Evolutionary conservation across 2,888 invertebrate species (phyloP).

Genomic region (Nemotelus pantherinus): DNA sequence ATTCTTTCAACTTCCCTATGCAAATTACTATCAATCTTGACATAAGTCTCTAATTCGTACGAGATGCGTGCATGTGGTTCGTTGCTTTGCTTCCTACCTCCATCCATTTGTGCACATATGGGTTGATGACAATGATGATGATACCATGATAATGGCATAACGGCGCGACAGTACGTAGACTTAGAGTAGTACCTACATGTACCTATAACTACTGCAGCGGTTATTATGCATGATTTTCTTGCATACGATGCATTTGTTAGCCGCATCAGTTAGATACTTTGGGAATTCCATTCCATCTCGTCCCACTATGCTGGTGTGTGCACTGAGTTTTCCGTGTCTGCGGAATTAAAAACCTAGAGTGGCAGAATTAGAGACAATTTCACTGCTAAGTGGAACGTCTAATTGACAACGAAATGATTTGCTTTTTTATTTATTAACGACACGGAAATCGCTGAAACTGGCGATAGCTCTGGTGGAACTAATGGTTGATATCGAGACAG

Average conservation of each 20-base stretch:
- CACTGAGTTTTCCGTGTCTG: not conserved
- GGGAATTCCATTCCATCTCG: not conserved
- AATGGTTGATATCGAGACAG: not conserved
- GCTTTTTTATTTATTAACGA: not conserved
- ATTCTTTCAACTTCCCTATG: conserved; percentile 4
- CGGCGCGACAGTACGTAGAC: too few relatives aligned
- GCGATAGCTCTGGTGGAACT: not conserved
- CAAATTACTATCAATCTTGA: conserved; percentile 26
- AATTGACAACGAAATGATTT: not conserved
- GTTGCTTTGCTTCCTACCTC: too few relatives aligned
- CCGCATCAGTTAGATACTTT: not conserved
- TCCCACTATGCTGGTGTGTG: not conserved
- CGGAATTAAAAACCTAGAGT: not conserved
- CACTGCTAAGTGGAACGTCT: not conserved
- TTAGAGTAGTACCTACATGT: too few relatives aligned
- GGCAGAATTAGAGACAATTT: conserved; percentile 18
- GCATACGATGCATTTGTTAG: too few relatives aligned
- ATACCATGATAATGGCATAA: too few relatives aligned
- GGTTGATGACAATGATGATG: too few relatives aligned
- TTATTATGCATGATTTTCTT: too few relatives aligned
- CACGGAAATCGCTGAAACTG: not conserved
- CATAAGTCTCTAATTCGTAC: conserved; percentile 14
- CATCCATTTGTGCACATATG: too few relatives aligned
- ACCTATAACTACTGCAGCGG: too few relatives aligned
- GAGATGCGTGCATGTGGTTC: not conserved